Conservation (phyloP, 2,797 vertebrate genomes). For the Triplophysa yarkandensis region DNA sequence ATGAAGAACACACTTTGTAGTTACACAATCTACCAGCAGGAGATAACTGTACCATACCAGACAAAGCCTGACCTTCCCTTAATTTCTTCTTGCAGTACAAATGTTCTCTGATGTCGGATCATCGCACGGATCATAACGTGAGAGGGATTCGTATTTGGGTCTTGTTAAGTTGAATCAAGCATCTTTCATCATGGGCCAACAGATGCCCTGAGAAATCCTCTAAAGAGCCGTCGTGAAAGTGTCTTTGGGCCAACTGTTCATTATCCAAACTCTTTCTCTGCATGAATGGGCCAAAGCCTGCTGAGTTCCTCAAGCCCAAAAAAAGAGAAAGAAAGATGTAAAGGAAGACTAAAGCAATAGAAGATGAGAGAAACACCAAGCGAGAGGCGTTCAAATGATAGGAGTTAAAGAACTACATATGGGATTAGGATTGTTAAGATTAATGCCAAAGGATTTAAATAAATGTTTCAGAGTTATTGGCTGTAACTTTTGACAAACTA, state of each 20-base stretch:
- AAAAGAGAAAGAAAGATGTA: not conserved
- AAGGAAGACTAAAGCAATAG: not conserved
- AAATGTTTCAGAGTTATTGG: not conserved
- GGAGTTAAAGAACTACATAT: not conserved
- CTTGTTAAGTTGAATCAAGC: constrained; percentile 13
- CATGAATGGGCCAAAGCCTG: constrained; percentile 1
- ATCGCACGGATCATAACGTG: constrained; percentile 1
- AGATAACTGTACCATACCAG: not conserved
- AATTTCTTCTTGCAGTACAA: not conserved
- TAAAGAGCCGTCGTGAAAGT: constrained; percentile 10
- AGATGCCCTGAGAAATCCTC: constrained; percentile 6
- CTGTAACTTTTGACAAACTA: not conserved
- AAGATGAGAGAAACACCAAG: not conserved
- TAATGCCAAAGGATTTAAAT: not conserved
- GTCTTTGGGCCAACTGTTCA: not conserved
- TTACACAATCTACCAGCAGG: not conserved
- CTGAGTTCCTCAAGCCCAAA: not conserved
- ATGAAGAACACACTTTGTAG: no score
- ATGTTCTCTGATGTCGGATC: not conserved
- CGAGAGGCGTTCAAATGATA: no score
- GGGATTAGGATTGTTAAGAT: not conserved
- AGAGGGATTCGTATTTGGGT: not conserved
- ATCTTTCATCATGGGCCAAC: not conserved
- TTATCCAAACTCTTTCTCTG: constrained; percentile 1
- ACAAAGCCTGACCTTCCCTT: not conserved